A percentile compares a stretch with the other conserved stretches of the same genome.
phyloP scores from a whole-genome alignment of 1,140 invertebrate genomes.

The Aphelenchoides fujianensis region DNA sequence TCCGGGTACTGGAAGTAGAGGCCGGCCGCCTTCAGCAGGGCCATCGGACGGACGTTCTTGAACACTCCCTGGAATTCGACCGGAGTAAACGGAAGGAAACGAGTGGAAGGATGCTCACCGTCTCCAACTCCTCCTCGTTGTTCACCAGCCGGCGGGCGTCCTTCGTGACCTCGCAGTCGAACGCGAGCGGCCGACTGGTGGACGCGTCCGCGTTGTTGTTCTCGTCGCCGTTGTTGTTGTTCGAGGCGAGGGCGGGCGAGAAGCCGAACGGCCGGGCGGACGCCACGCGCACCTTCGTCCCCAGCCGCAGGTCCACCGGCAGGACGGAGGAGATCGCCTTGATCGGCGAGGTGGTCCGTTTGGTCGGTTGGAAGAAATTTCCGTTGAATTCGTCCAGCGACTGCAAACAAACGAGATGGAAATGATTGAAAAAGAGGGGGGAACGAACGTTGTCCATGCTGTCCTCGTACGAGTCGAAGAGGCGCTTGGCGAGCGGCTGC shows the following conservation, averaged over 20 bases:
- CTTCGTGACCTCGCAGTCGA: background rate
- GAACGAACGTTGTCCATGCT: background rate
- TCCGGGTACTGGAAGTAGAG: conserved; percentile 7
- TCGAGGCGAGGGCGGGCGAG: background rate
- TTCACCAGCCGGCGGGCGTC: background rate
- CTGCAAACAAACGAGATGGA: background rate
- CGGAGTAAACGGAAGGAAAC: background rate
- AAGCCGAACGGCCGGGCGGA: background rate
- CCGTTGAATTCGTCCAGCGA: background rate
- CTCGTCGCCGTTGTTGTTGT: background rate
- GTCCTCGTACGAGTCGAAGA: background rate
- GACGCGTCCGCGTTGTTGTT: background rate
- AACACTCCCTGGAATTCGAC: background rate
- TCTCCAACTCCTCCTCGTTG: background rate
- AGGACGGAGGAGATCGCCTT: background rate
- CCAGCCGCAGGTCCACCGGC: conserved; percentile 3
- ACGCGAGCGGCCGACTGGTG: background rate
- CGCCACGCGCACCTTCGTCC: background rate
- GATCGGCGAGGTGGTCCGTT: background rate
- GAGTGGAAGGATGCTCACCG: too few species aligned
- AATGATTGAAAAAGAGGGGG: background rate
- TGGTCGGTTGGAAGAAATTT: background rate
- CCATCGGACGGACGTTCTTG: background rate
- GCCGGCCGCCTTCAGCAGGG: background rate
- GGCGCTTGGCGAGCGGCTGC: background rate